These are phyloP conservation scores for Mythimna ferrago DNA, from an alignment of 2,888 invertebrate species.

Conservation along the genomic window DNA sequence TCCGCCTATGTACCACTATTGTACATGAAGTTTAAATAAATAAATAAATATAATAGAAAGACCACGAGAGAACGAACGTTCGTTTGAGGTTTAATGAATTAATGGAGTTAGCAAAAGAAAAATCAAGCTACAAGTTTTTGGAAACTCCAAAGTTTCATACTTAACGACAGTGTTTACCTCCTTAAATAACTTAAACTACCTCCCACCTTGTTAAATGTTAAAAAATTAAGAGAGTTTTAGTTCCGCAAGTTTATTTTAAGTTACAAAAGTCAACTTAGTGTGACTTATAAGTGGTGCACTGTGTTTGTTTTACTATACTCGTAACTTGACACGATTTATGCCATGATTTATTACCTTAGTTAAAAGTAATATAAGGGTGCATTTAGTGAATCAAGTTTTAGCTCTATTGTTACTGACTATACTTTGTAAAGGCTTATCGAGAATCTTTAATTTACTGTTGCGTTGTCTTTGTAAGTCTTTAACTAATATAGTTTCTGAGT, in stretches of 20 bases:
- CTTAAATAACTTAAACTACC: slow-evolving; percentile 13
- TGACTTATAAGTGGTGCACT: slow-evolving; percentile 27
- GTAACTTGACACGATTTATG: slow-evolving; percentile 30
- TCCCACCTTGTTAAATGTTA: slow-evolving; percentile 29
- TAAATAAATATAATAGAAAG: no score
- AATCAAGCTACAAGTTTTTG: not conserved
- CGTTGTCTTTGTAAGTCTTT: not conserved
- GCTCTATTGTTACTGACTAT: not conserved
- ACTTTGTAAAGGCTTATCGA: not conserved
- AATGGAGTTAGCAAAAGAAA: not conserved
- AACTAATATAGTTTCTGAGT: not conserved
- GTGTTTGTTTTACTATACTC: slow-evolving; percentile 21
- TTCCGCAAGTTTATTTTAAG: slow-evolving; percentile 20
- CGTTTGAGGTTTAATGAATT: no score
- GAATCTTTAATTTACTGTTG: not conserved
- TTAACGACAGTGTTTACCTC: slow-evolving; percentile 26
- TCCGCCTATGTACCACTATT: no score
- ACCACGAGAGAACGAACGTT: no score
- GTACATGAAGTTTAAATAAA: no score
- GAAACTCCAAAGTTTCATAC: not conserved
- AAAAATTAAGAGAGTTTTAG: slow-evolving; percentile 34
- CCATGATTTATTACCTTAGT: slow-evolving; percentile 18
- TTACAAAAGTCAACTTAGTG: slow-evolving; percentile 42
- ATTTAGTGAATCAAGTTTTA: slow-evolving; percentile 5
- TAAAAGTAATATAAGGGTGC: not conserved